These are phyloP conservation scores for Drosophila birchii DNA, from an alignment of 2,888 invertebrate genomes.

Conservation along the genomic window DNA sequence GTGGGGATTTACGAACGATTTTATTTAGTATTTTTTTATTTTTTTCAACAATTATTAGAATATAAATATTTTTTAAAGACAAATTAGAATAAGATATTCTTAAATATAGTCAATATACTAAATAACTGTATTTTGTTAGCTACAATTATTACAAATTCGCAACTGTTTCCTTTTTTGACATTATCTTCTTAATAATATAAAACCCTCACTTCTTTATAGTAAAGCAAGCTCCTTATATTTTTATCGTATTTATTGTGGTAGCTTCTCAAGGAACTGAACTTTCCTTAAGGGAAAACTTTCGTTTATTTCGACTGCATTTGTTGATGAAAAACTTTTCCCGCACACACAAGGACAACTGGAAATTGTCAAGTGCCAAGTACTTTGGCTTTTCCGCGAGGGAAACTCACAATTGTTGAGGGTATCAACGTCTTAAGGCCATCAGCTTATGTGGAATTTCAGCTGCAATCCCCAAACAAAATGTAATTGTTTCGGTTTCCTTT, in stretches of 20 bases:
- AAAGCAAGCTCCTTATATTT: not conserved
- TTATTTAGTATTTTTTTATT: not conserved
- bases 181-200: not conserved
- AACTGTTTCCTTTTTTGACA: no score
- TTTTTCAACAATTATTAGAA: no score
- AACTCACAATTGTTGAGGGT: constrained; percentile 17
- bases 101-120: not conserved
- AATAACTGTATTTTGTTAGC: no score
- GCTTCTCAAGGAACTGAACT: constrained; percentile 26
- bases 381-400: constrained; percentile 19
- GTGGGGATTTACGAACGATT: accelerated
- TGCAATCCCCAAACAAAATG: constrained; percentile 30
- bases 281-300: constrained; percentile 22
- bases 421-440: constrained; percentile 25
- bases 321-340: constrained; percentile 34
- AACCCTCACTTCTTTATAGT: not conserved
- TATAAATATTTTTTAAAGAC: no score
- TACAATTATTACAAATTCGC: not conserved
- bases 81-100: not conserved
- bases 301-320: constrained; percentile 31
- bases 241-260: constrained; percentile 6
- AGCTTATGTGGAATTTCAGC: constrained; percentile 21
- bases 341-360: constrained; percentile 12
- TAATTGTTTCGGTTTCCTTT: constrained; percentile 19
- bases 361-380: constrained; percentile 34